These are phyloP conservation scores for Excalfactoria chinensis DNA, from an alignment of 2,113 vertebrate genomes.

Conservation along the genomic window DNA sequence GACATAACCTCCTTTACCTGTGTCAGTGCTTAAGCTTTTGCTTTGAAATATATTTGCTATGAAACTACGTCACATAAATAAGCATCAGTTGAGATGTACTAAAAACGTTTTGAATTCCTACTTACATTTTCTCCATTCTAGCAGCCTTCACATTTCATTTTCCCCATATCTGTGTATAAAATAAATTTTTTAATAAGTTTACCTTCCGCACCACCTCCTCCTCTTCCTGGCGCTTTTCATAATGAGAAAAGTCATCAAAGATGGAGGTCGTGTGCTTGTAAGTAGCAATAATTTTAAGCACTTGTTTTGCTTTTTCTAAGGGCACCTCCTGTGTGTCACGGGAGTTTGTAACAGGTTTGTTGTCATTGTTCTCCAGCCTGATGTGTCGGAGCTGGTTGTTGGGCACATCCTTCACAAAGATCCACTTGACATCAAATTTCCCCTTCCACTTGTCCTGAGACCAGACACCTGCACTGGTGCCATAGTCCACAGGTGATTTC, in stretches of 20 bases:
- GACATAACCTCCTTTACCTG: neutral
- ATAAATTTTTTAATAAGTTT: constrained; percentile 71
- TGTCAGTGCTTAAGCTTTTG: neutral
- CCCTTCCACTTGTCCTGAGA: constrained; percentile 99
- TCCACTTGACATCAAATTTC: constrained; percentile 98
- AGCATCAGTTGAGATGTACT: neutral
- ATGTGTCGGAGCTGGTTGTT: constrained; percentile 98
- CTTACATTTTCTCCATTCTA: constrained; percentile 49
- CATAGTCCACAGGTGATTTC: constrained; percentile 98
- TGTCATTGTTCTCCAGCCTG: constrained; percentile 98
- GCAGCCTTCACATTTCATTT: constrained; percentile 64
- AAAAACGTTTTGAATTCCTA: constrained; percentile 30
- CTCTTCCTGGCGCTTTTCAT: constrained; percentile 95
- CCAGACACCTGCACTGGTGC: constrained; percentile 97
- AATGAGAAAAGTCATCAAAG: constrained; percentile 98
- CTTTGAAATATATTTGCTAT: neutral
- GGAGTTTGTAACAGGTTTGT: constrained; percentile 99
- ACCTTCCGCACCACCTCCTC: constrained; percentile 96
- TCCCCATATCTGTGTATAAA: constrained; percentile 62
- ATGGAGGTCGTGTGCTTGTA: constrained; percentile 99
- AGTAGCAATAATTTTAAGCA: constrained; percentile 95
- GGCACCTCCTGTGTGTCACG: constrained; percentile 99
- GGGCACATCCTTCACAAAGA: constrained; percentile 99
- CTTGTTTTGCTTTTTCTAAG: constrained; percentile 97
- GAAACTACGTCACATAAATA: neutral